Evolutionary conservation across 2,113 vertebrate species (phyloP), one percentile per base, ranked within the genome.

Genomic region (Psephotus haematonotus): DNA sequence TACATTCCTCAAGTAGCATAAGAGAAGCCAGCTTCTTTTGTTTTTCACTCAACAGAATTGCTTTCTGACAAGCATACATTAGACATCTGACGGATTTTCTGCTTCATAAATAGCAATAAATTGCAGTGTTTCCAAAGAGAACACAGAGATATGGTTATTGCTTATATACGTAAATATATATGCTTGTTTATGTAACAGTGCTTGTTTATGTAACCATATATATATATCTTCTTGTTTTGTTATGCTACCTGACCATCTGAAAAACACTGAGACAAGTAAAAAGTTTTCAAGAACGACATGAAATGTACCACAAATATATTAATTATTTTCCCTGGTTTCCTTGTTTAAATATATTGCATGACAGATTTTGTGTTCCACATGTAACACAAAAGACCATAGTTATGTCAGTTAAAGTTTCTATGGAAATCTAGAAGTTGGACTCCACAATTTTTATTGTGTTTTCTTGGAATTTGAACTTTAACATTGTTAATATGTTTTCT

Each of bases 1-100:
- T 1, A 11, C 13, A 2, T 28, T 60, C 27, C 37, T 1, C 0
- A 35, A 57, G 39, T 1, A 20, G n/a, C 39, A 24, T 1, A 43
- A 39, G 20, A 67, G 20, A 71, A 44, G 20, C 10, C 24, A 20
- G 1, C 25, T 25, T 47, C 82, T 50, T 25, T 16, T 82, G n/a
- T 3, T 37, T 62, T 13, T 47, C n/a, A 19, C 90, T 20, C 47
- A 13, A 6, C 10, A 39, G 29, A 39, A 41, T 1, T 35, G 35
- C 53, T 39, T 63, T 29, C n/a, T 1, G 10, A 62, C 22, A 93
- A 35, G 53, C 10, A 0, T 14, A 17, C 35, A 19, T 55, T 23
- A 62, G 20, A 60, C 7, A 9, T 10, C 16, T 31, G 64, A 41
- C 11, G 47, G 67, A 39, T 53, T 52, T 92, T 62, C 59, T 83